Percentiles rank a stretch among this genome's conserved stretches.
These are phyloP conservation scores for Popillia japonica DNA, from an alignment of 1,140 invertebrate species.

Conservation along the genomic window DNA sequence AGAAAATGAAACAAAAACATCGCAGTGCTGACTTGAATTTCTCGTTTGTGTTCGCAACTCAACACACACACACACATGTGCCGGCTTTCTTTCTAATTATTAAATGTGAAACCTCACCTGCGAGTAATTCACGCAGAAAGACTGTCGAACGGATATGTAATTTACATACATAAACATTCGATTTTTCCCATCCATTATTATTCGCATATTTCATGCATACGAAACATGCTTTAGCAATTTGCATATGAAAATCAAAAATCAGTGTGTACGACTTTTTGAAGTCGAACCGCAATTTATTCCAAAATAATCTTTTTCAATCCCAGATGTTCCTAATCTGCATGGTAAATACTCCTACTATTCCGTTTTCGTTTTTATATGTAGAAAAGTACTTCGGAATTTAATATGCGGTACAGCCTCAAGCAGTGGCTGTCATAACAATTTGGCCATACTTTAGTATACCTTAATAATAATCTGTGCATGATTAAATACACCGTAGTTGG, in stretches of 20 bases:
- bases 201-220: slow-evolving; percentile 18
- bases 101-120: neutral
- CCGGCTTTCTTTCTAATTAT: neutral
- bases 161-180: slow-evolving; percentile 5
- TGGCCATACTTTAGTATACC: too few relatives aligned
- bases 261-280: neutral
- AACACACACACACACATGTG: too few relatives aligned
- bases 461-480: too few relatives aligned
- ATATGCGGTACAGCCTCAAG: too few relatives aligned
- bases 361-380: too few relatives aligned
- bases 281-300: neutral
- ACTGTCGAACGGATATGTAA: neutral
- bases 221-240: slow-evolving; percentile 2
- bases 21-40: neutral
- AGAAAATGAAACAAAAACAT: neutral
- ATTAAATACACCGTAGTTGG: too few relatives aligned
- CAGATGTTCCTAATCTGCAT: neutral
- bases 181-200: neutral
- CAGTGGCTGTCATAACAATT: too few relatives aligned
- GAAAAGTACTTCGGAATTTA: too few relatives aligned
- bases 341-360: neutral
- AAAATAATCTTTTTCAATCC: neutral
- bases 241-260: neutral
- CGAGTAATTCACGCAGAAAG: neutral
- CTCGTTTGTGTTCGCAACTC: neutral